Evolutionary conservation across 2,113 vertebrate genomes (phyloP).

Genomic region (Bombycilla garrulus): DNA sequence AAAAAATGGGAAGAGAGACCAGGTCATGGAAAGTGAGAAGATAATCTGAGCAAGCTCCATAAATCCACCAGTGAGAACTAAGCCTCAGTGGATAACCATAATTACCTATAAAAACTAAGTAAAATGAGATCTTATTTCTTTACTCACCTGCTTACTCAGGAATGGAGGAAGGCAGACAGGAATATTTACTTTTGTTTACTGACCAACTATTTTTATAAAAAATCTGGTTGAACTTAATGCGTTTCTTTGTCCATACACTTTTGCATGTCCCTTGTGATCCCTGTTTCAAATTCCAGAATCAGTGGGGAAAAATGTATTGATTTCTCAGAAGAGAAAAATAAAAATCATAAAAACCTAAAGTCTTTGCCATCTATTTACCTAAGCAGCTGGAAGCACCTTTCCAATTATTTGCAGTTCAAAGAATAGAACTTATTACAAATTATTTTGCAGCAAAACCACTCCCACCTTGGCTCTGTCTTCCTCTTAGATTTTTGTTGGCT

Average conservation of each 20-base stretch:
- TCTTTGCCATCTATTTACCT: background rate
- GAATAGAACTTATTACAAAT: background rate
- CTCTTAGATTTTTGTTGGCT: background rate
- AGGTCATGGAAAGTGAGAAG: background rate
- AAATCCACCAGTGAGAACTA: background rate
- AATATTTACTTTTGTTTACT: background rate
- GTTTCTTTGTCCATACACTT: background rate
- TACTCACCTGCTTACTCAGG: background rate
- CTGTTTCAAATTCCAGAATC: background rate
- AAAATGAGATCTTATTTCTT: background rate
- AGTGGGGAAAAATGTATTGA: background rate
- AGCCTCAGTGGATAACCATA: background rate
- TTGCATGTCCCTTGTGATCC: background rate
- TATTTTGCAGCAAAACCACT: background rate
- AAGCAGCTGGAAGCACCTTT: background rate
- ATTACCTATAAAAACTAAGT: background rate
- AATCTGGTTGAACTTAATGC: background rate
- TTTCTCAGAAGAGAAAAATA: background rate
- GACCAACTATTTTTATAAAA: background rate
- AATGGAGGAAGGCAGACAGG: background rate
- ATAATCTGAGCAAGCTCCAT: background rate
- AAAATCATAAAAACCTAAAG: background rate
- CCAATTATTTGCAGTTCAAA: background rate
- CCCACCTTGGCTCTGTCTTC: background rate
- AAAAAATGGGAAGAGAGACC: background rate